Evolutionary conservation across 2,797 vertebrate genomes (phyloP).

Genomic region (Parambassis ranga): DNA sequence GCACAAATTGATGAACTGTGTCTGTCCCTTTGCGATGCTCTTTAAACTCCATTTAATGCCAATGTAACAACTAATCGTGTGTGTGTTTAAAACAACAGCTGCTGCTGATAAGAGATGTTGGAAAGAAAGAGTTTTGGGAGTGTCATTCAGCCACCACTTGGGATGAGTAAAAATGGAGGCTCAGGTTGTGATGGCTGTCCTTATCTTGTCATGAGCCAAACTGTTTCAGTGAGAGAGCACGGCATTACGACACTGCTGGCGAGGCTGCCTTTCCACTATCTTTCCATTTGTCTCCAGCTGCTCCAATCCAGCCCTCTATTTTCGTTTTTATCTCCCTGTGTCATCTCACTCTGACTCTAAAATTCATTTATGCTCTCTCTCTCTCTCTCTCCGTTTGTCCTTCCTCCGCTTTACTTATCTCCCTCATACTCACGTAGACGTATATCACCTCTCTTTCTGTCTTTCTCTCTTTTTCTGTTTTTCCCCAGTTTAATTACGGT

Average conservation of each 20-base stretch:
- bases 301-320: constrained; percentile 52
- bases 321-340: constrained; percentile 65
- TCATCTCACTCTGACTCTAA: constrained; percentile 59
- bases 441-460: constrained; percentile 18
- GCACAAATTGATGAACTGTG: constrained; percentile 55
- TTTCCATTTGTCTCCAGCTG: constrained; percentile 71
- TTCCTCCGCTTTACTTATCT: constrained; percentile 13
- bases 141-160: constrained; percentile 36
- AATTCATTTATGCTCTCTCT: constrained; percentile 63
- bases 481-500: constrained; percentile 18
- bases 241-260: constrained; percentile 45
- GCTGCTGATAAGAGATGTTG: constrained; percentile 18
- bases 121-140: background rate
- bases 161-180: constrained; percentile 51
- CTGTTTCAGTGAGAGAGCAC: constrained; percentile 50
- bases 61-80: constrained; percentile 44
- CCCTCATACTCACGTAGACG: constrained; percentile 13
- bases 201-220: constrained; percentile 72
- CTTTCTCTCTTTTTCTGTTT: background rate
- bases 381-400: background rate
- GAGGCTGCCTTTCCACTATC: constrained; percentile 49
- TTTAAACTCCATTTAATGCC: constrained; percentile 66
- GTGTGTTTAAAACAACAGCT: constrained; percentile 30
- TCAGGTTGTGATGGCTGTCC: constrained; percentile 64
- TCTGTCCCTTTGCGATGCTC: constrained; percentile 56